These are phyloP conservation scores for Leptopterna dolabrata DNA, from an alignment of 2,888 invertebrate genomes.

Conservation along the genomic window DNA sequence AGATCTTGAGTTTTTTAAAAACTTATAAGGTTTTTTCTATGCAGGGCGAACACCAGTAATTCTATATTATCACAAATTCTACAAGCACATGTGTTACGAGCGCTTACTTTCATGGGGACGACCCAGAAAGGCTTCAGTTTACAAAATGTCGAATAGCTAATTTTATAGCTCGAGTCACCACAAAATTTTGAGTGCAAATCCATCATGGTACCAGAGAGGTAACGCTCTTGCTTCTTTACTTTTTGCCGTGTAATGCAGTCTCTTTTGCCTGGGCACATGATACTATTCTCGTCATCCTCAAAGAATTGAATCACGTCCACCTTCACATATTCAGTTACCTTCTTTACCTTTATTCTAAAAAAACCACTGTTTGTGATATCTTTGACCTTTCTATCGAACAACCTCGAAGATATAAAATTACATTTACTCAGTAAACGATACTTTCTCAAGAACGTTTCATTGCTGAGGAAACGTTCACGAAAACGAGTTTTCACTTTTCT, in stretches of 20 bases:
- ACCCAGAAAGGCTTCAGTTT: background rate
- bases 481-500: background rate
- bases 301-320: background rate
- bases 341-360: background rate
- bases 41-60: background rate
- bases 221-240: background rate
- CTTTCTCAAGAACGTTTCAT: constrained; percentile 4
- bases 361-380: constrained; percentile 12
- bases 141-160: constrained; percentile 18
- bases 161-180: background rate
- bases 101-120: constrained; percentile 3
- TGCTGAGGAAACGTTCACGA: background rate
- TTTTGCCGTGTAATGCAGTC: background rate
- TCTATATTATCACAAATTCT: constrained; percentile 24
- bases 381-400: background rate
- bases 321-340: background rate
- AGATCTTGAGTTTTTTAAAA: background rate
- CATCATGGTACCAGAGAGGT: background rate
- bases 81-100: constrained; percentile 16
- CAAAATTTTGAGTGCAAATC: constrained; percentile 26
- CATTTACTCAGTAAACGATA: constrained; percentile 21
- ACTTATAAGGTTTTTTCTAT: background rate
- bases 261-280: constrained; percentile 10
- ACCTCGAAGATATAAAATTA: constrained; percentile 19
- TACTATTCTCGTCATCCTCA: constrained; percentile 23